phyloP scores from a whole-genome alignment of 2,113 vertebrate genomes.

The Alces alces region DNA sequence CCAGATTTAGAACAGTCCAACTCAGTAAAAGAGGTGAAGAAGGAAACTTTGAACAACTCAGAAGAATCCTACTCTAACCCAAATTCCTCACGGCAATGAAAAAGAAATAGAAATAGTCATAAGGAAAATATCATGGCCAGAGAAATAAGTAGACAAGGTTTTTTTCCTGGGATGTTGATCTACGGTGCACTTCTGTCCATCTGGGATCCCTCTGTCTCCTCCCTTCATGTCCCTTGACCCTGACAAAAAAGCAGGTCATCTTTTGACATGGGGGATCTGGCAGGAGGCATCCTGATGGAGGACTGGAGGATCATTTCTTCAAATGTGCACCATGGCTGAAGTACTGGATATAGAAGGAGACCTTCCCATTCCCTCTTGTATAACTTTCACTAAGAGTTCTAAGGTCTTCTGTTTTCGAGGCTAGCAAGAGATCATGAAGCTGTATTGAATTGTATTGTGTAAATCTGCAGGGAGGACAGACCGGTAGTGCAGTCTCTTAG shows the following conservation, averaged over 20 bases:
- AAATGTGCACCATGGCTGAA: neutral
- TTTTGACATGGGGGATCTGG: neutral
- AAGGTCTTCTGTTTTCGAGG: neutral
- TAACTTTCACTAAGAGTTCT: neutral
- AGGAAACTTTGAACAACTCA: neutral
- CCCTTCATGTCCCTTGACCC: neutral
- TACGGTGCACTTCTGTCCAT: neutral
- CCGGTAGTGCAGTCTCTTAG: neutral
- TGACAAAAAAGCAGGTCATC: neutral
- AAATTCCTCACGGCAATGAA: neutral
- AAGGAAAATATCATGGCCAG: neutral
- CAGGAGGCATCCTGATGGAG: neutral
- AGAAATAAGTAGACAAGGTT: neutral
- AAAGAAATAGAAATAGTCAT: neutral
- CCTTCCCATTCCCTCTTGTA: neutral
- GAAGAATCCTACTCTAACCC: neutral
- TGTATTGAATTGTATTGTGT: neutral
- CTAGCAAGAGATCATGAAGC: neutral
- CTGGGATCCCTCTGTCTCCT: neutral
- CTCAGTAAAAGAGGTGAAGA: neutral
- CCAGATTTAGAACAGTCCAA: neutral
- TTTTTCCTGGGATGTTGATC: neutral
- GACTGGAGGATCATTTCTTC: too few species aligned
- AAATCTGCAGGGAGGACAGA: neutral
- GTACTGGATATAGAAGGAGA: neutral